Conservation (phyloP, 2,113 vertebrate species). For the Opisthocomus hoazin region DNA sequence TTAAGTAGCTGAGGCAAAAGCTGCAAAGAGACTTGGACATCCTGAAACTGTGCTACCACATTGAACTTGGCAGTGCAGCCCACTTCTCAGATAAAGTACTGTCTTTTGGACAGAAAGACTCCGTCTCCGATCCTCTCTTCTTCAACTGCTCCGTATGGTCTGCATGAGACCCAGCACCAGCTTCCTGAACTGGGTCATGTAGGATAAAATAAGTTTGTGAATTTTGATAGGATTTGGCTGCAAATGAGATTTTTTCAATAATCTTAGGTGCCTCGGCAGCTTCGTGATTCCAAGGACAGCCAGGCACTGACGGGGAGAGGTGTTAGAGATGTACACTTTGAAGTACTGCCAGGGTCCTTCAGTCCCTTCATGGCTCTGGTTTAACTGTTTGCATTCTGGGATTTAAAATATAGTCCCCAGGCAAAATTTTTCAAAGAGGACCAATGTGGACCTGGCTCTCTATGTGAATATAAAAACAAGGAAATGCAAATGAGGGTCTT, state of each 20-base stretch:
- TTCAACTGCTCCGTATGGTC: not conserved
- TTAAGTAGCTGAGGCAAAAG: constrained; percentile 22
- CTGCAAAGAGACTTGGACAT: not conserved
- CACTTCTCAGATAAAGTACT: not conserved
- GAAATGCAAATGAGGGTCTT: not conserved
- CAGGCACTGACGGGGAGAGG: not conserved
- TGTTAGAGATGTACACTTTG: not conserved
- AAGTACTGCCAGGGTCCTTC: not conserved
- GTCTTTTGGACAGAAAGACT: not conserved
- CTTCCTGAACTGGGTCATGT: not conserved
- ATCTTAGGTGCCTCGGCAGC: not conserved
- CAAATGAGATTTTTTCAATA: not conserved
- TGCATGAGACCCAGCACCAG: not conserved
- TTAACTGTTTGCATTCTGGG: not conserved
- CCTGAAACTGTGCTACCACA: not conserved
- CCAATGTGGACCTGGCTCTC: not conserved
- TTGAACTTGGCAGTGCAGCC: not conserved
- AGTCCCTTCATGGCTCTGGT: not conserved
- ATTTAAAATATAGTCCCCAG: not conserved
- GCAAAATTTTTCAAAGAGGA: not conserved
- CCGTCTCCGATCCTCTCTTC: not conserved
- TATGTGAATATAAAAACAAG: not conserved
- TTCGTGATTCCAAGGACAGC: not conserved
- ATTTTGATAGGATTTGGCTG: not conserved
- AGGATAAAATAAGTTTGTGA: not conserved